These are phyloP conservation scores for Cosmopolites sordidus DNA, from an alignment of 2,888 invertebrate genomes.

Conservation along the genomic window DNA sequence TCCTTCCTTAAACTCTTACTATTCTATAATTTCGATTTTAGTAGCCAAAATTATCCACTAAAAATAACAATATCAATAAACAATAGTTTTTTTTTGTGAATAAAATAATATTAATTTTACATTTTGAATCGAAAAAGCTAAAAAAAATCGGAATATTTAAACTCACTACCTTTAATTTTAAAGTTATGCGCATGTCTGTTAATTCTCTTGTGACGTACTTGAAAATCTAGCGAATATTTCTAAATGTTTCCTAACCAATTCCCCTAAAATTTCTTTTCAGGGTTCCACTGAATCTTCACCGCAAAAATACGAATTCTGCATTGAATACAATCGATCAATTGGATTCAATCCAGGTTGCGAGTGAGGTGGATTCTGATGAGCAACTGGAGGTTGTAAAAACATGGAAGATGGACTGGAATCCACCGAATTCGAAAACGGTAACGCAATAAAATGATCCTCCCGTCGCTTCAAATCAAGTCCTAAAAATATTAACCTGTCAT, in stretches of 20 bases:
- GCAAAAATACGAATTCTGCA: slow-evolving; percentile 63
- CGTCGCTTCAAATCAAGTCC: slow-evolving; percentile 38
- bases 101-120: too few species aligned
- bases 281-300: slow-evolving; percentile 46
- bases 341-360: slow-evolving; percentile 52
- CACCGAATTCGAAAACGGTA: slow-evolving; percentile 35
- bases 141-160: too few species aligned
- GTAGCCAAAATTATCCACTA: too few species aligned
- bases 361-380: slow-evolving; percentile 46
- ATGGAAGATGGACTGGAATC: slow-evolving; percentile 36
- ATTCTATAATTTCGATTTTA: too few species aligned
- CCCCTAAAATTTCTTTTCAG: slow-evolving; percentile 22
- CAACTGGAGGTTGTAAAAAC: slow-evolving; percentile 43
- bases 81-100: too few species aligned
- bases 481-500: too few species aligned
- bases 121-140: too few species aligned
- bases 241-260: slow-evolving; percentile 19
- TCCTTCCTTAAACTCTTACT: too few species aligned
- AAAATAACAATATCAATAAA: too few species aligned
- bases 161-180: too few species aligned
- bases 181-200: too few species aligned
- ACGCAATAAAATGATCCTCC: slow-evolving; percentile 41
- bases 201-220: not conserved
- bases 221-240: slow-evolving; percentile 23
- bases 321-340: slow-evolving; percentile 60